Percentiles rank a stretch among this genome's conserved stretches.
These are phyloP conservation scores for Lagorchestes hirsutus DNA, from an alignment of 2,797 vertebrate species.

Conservation along the genomic window DNA sequence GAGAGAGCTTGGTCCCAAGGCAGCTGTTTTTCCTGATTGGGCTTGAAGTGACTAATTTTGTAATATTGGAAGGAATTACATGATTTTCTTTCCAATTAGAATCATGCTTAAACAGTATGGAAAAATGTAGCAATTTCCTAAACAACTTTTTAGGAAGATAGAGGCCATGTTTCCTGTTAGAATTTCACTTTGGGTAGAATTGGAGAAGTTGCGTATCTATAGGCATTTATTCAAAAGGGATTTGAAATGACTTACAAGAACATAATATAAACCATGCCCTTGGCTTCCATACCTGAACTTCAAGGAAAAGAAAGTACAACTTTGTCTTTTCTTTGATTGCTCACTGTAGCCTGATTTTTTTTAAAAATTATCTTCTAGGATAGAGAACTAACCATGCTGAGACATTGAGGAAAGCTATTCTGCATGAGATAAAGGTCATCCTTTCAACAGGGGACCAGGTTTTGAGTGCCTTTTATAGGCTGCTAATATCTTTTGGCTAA, in stretches of 20 bases:
- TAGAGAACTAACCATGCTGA: neutral
- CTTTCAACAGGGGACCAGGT: rapidly evolving
- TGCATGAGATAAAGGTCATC: neutral
- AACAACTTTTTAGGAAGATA: neutral
- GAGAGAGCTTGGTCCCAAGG: neutral
- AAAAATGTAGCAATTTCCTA: neutral
- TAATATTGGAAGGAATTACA: neutral
- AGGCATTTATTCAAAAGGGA: neutral
- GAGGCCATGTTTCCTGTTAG: neutral
- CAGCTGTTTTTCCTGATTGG: neutral
- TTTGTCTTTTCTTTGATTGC: neutral
- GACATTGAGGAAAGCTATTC: neutral
- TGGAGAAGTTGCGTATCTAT: neutral
- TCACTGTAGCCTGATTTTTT: conserved; percentile 1
- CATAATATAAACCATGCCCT: neutral
- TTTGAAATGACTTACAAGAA: neutral
- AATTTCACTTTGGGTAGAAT: neutral
- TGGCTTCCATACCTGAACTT: neutral
- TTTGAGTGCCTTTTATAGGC: neutral
- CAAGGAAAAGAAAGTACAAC: neutral
- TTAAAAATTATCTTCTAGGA: neutral
- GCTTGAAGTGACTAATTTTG: neutral
- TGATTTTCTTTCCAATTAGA: neutral
- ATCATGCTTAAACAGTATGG: neutral
- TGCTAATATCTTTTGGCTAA: neutral